These are phyloP conservation scores for Coturnix japonica DNA, from an alignment of 2,113 vertebrate genomes.

Conservation along the genomic window DNA sequence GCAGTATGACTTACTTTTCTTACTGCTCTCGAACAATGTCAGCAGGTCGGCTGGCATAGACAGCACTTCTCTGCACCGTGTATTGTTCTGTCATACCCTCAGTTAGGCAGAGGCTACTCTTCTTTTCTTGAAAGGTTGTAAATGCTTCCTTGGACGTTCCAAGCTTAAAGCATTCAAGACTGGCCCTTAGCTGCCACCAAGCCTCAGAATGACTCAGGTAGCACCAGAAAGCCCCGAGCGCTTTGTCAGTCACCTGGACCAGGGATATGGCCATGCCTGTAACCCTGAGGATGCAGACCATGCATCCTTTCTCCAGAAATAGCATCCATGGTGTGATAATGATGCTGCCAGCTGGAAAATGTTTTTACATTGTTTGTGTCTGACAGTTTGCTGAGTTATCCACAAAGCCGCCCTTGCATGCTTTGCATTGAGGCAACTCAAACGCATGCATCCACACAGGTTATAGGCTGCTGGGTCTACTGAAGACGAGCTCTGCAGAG, in stretches of 20 bases:
- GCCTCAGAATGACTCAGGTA: accelerated
- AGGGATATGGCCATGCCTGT: neutral
- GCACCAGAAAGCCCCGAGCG: neutral
- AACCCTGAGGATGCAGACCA: neutral
- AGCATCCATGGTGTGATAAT: accelerated
- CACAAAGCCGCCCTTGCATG: accelerated
- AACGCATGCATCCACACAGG: too few species aligned
- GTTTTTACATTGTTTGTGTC: accelerated
- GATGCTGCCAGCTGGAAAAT: neutral
- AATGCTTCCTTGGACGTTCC: accelerated
- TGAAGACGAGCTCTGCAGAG: too few species aligned
- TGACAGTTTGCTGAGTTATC: neutral
- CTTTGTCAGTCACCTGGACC: neutral
- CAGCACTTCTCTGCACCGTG: neutral
- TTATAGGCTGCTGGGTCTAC: too few species aligned
- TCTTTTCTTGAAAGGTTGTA: too few species aligned
- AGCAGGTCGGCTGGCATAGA: neutral
- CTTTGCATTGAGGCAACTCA: neutral
- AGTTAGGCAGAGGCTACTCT: neutral
- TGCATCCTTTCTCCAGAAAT: neutral
- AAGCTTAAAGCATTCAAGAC: accelerated
- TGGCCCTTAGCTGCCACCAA: neutral
- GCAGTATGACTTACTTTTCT: too few species aligned
- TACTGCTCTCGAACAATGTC: neutral
- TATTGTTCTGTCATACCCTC: neutral